phyloP scores from a whole-genome alignment of 2,113 vertebrate genomes.

The Pitta sordida region DNA sequence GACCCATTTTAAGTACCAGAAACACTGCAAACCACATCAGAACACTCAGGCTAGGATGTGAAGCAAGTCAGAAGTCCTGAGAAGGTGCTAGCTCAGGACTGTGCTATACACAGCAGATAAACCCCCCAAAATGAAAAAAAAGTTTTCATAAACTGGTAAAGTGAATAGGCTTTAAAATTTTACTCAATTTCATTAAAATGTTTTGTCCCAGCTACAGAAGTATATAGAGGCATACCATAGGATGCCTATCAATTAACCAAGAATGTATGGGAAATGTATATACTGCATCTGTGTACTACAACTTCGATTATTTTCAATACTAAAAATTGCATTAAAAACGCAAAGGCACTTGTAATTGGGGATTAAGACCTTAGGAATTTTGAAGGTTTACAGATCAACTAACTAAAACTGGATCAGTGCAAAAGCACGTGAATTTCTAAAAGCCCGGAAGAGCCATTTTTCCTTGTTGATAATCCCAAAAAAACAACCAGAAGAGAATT shows the following conservation, averaged over 20 bases:
- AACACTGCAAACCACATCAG: background rate
- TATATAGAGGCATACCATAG: background rate
- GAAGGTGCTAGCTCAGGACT: background rate
- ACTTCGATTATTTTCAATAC: background rate
- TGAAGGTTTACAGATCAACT: slow-evolving; percentile 15
- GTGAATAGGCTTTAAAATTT: background rate
- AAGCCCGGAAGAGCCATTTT: background rate
- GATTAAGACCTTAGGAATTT: slow-evolving; percentile 22
- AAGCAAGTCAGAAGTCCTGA: background rate
- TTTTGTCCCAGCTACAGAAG: background rate
- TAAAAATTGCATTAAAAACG: background rate
- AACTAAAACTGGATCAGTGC: background rate
- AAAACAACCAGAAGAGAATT: slow-evolving; percentile 19
- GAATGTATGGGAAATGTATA: background rate
- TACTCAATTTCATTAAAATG: background rate
- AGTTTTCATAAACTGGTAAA: background rate
- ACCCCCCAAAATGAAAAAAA: background rate
- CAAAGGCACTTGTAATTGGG: background rate
- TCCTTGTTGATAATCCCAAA: background rate
- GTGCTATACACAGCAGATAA: background rate
- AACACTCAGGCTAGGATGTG: background rate
- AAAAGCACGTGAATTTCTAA: background rate
- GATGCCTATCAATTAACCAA: background rate
- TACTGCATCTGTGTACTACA: background rate
- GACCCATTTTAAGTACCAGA: background rate